Base-by-base conservation (phyloP, 2,797 vertebrate genomes). In the Morelia viridis region DNA sequence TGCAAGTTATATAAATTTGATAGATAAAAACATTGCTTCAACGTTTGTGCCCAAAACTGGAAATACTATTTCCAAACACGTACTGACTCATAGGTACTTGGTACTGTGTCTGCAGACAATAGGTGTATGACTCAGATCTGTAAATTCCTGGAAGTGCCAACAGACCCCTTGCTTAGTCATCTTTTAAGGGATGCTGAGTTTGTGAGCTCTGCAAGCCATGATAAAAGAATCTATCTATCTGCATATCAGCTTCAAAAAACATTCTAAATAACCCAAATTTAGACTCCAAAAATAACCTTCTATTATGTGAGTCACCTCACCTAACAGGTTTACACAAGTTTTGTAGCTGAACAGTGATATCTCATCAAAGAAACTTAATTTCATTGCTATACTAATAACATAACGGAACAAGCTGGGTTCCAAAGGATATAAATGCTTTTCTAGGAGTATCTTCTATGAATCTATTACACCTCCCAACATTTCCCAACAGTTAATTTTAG, bases 111-210 rank as follows among this genome's bases (percentile, higher is more conserved):
- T 97, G 96, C 95, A 97, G 93, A 97, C 97, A 97, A 96, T 96
- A 97, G 96, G 96, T 95, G 95, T 96, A 96, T 98, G 98, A 98
- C 95, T 98, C 97, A 98, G 12, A 93, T 97, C 97, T 97, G 96
- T 97, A 97, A 97, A 97, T 97, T 97, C 96, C 96, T 96, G 95
- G 98, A 98, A 98, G 97, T 97, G 97, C 96, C 97, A 97, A 95
- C 92, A 96, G 96, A 97, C 96, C 97, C 97, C 93, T 96, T 97
- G 97, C 97, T 98, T 97, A 98, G 97, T 98, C 98, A 98, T 97
- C 97, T 95, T 97, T 96, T 94, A 97, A 97, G 96, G 96, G 97
- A 97, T 97, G 97, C 96, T 97, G 96, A 96, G 96, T 98, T 98
- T 97, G 97, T 5, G 91, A 97, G 97, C 96, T 97, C 96, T 97